A percentile compares a stretch with the other conserved stretches of the same genome.
Conservation (phyloP, 2,888 invertebrate genomes). For the Pyrocoelia pectoralis region DNA sequence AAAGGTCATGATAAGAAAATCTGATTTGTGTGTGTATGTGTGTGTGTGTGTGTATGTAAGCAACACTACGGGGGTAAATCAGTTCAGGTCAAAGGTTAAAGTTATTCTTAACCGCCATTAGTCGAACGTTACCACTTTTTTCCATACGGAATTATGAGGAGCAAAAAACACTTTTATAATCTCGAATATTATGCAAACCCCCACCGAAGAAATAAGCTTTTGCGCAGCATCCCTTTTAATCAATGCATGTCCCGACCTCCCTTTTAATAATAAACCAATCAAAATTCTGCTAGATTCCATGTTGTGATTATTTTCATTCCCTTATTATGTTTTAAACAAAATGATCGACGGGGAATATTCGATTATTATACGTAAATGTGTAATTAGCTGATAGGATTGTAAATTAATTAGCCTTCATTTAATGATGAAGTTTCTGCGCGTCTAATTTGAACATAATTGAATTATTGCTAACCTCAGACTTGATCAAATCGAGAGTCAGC, state of each 20-base stretch:
- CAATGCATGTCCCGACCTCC: neutral
- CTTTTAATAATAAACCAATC: neutral
- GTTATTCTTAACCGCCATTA: conserved; percentile 33
- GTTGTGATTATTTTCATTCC: neutral
- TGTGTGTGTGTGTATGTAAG: too few relatives aligned
- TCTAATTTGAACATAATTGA: too few relatives aligned
- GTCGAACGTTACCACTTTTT: conserved; percentile 23
- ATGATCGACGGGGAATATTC: neutral
- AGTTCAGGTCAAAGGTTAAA: conserved; percentile 39
- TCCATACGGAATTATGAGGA: conserved; percentile 22
- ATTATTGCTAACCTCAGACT: too few relatives aligned
- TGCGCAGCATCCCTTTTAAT: conserved; percentile 13
- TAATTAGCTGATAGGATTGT: too few relatives aligned
- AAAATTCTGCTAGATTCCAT: neutral
- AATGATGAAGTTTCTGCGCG: too few relatives aligned
- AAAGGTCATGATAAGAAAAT: conserved; percentile 31
- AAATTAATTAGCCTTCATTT: too few relatives aligned
- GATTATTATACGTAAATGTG: too few relatives aligned
- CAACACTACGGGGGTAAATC: conserved; percentile 31
- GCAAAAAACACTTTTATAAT: conserved; percentile 24
- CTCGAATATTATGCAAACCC: too few relatives aligned
- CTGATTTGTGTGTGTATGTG: conserved; percentile 32
- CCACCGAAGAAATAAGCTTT: neutral
- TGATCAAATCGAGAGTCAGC: too few relatives aligned
- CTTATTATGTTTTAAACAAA: neutral